Base-by-base conservation (phyloP, 2,888 invertebrate genomes). In the Ferdinandea cuprea region DNA sequence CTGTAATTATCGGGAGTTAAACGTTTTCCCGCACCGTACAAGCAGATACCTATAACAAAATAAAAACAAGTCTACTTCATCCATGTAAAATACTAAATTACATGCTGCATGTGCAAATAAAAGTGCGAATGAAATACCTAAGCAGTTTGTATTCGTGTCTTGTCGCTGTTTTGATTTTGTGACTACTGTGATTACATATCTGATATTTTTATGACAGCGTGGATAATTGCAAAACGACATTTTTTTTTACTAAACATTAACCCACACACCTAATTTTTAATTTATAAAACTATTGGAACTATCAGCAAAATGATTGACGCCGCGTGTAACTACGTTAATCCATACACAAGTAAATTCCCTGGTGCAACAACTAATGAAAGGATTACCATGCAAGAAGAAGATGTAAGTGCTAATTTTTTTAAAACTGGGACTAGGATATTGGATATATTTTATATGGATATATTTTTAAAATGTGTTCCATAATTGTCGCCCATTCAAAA, bases 281-380 rank as follows among this genome's bases (percentile, higher is more conserved):
- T 17, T 63, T 28, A 32, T 32, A 32, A 46, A 54, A 4, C 15
- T n/a, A n/a, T n/a, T n/a, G n/a, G 4, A 28, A 28, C 25, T 42
- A n/a, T 28, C 42, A 40, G 37, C 2, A 52, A 85, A 30, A 90
- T 90, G 89, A 90, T 89, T 87, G 89, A 90, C 78, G 88, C 89
- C 48, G 87, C 89, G 46, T 89, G 90, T 85, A 90, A 89, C 87
- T 90, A 89, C 86, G 85, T 90, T 50, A 89, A 89, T 87, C 88
- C 90, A 8, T 90, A 89, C 72, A 84, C 88, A 4, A 86, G 86
- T 13, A 81, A 77, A 21, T 81, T 77, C 35, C 40, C 76, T 1
- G 40, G 50, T 28, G 63, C 56, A 1, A 25, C 25, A n/a, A 15
- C 32, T 0, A 52, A 59, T 2, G 59, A 81, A 71, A 63, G 80